phyloP scores from a whole-genome alignment of 2,888 invertebrate genomes.

The Conomelus anceps region DNA sequence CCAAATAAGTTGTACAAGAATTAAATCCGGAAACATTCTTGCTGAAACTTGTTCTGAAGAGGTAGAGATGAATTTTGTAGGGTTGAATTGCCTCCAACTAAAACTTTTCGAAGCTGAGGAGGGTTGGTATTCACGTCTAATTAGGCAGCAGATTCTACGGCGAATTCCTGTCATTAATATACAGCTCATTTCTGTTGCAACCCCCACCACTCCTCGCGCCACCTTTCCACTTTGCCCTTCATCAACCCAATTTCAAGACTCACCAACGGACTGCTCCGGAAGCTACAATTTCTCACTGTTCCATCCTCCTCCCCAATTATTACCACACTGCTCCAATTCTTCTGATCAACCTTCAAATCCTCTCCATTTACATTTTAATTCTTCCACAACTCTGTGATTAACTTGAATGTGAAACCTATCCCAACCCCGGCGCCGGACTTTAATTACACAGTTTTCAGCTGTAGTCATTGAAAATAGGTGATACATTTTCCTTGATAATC shows the following conservation, averaged over 20 bases:
- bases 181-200: background rate
- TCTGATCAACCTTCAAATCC: background rate
- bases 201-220: background rate
- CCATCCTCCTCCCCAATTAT: background rate
- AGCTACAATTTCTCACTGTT: background rate
- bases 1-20: background rate
- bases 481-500: too few relatives aligned
- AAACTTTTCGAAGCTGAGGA: background rate
- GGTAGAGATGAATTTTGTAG: background rate
- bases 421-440: too few relatives aligned
- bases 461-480: too few relatives aligned
- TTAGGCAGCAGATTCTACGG: too few relatives aligned
- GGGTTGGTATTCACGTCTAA: background rate
- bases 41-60: background rate
- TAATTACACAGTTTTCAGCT: too few relatives aligned
- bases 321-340: background rate
- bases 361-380: background rate
- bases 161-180: background rate
- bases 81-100: background rate
- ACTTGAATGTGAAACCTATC: too few relatives aligned
- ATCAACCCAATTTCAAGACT: background rate
- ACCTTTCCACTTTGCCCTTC: background rate
- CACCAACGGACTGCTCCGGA: background rate
- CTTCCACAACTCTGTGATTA: background rate
- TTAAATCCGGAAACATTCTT: too few relatives aligned